Evolutionary conservation across 2,888 invertebrate genomes (phyloP), one percentile per base, ranked within the genome.

Genomic region (Zonitis immaculata): DNA sequence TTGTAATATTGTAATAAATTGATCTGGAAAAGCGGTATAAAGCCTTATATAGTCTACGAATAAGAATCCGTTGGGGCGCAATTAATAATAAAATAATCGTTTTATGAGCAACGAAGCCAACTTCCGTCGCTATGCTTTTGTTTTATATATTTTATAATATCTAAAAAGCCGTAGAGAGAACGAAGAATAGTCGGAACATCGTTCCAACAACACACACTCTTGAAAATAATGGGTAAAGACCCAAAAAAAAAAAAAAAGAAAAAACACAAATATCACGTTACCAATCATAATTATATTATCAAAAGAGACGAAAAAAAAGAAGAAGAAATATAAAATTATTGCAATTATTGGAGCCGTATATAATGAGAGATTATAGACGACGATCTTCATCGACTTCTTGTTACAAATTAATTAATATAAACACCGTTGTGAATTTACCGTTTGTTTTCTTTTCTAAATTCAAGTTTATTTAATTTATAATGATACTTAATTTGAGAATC

Each of bases 1-100:
- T 35, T 35, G 18, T 35, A 35, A 35, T 35, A 35, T 35, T n/a
- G 35, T 35, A 35, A 35, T 35, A 35, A 35, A 35, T 35, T 35
- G 35, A 35, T 35, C 35, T 35, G 16, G 18, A 35, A 35, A 18
- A 16, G n/a, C 35, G 35, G 35, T 35, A 35, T 35, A 35, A 16
- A 18, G 35, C 35, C 35, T 35, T 35, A 35, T 35, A 35, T 35
- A 35, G 44, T 28, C 11, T 26, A 28, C 25, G 27, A 28, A 28
- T 28, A 26, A 16, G 44, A 44, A 44, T 44, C 28, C 44, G 44
- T 44, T 39, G 48, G 39, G 48, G 48, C 48, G 48, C 48, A 39
- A 48, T 48, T 48, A 48, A 48, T 48, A 48, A 48, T 48, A 48
- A 48, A 48, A 48, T 48, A 48, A 48, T 48, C 39, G 48, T 39